These are phyloP conservation scores for Drosophila virilis DNA, from an alignment of 1,140 invertebrate species.

Conservation along the genomic window DNA sequence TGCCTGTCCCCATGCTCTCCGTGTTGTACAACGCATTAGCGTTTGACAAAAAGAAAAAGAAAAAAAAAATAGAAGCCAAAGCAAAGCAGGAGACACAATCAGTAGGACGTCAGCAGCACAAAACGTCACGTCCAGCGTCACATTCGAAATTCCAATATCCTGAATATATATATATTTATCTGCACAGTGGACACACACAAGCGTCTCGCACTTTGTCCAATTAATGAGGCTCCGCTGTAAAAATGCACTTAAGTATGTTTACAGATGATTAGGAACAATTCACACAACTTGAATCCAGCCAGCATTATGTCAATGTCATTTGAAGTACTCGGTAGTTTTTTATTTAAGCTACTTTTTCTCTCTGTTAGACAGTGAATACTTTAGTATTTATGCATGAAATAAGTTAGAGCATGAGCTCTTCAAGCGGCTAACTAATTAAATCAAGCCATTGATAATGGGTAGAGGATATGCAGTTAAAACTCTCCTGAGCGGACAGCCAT, in stretches of 20 bases:
- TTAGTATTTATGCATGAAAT: too few relatives aligned
- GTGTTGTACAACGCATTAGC: conserved; percentile 43
- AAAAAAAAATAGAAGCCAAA: conserved; percentile 8
- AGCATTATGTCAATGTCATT: neutral
- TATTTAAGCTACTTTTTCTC: neutral
- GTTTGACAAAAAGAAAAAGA: conserved; percentile 35
- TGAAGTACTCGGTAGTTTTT: neutral
- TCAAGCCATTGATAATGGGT: too few relatives aligned
- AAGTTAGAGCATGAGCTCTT: too few relatives aligned
- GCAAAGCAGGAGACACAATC: conserved; percentile 31
- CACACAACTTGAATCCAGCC: neutral
- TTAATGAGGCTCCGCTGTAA: conserved; percentile 33
- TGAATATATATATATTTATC: conserved; percentile 27
- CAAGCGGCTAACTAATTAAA: too few relatives aligned
- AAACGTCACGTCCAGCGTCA: conserved; percentile 51
- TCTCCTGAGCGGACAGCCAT: too few relatives aligned
- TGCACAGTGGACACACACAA: conserved; percentile 39
- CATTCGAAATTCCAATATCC: conserved; percentile 56
- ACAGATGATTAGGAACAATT: conserved; percentile 33
- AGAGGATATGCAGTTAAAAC: too few relatives aligned
- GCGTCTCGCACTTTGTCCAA: conserved; percentile 20
- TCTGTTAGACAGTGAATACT: too few relatives aligned
- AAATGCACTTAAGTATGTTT: conserved; percentile 45
- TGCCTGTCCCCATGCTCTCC: conserved; percentile 6
- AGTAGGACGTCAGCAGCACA: conserved; percentile 33